Conservation (phyloP, 2,113 vertebrate genomes). For the Lophius piscatorius region DNA sequence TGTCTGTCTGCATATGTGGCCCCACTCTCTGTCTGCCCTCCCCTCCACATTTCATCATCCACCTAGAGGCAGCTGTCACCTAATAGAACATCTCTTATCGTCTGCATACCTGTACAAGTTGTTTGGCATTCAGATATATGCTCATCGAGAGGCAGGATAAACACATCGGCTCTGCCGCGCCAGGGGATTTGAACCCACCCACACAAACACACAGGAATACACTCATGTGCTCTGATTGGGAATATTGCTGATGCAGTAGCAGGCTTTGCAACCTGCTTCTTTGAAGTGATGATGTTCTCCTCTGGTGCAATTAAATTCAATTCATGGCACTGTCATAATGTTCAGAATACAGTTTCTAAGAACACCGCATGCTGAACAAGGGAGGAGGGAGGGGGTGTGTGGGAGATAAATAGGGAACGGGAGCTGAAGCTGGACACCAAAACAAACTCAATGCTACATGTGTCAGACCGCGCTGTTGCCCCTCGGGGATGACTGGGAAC, state of each 20-base stretch:
- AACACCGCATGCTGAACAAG: conserved; percentile 11
- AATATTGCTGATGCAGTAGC: too few relatives aligned
- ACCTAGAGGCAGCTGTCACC: conserved; percentile 58
- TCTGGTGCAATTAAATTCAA: conserved; percentile 38
- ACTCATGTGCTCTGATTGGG: neutral
- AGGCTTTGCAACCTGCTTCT: too few relatives aligned
- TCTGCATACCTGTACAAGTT: conserved; percentile 36
- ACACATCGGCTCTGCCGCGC: conserved; percentile 11
- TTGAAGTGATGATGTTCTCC: conserved; percentile 13
- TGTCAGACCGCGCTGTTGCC: neutral
- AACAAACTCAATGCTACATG: conserved; percentile 21
- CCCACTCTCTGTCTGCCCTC: neutral
- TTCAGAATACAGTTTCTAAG: conserved; percentile 25
- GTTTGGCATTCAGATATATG: conserved; percentile 44
- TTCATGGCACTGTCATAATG: neutral
- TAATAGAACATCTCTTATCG: conserved; percentile 17
- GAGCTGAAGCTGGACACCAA: conserved; percentile 7
- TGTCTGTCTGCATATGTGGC: conserved; percentile 3
- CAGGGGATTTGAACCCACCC: neutral
- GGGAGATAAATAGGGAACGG: conserved; percentile 5
- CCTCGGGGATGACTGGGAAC: conserved; percentile 36
- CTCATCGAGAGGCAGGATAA: conserved; percentile 43
- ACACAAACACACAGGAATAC: neutral
- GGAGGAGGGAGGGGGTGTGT: neutral
- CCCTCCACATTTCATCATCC: conserved; percentile 42